A percentile compares a stretch with the other conserved stretches of the same genome.
phyloP scores from a whole-genome alignment of 2,888 invertebrate genomes.

The Oscheius onirici region DNA sequence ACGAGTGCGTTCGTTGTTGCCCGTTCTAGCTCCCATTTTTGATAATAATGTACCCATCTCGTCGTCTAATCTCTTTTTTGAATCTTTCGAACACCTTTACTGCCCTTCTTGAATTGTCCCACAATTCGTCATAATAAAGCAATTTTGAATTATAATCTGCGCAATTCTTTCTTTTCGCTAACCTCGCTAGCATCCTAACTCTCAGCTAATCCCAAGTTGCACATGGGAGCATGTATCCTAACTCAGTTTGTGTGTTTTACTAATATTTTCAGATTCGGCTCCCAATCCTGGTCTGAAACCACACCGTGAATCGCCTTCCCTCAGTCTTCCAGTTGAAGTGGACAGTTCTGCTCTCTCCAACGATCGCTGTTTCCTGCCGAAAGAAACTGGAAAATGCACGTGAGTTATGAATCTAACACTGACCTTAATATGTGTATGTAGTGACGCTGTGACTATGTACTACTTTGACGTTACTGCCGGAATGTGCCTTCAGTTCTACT shows the following conservation, averaged over 20 bases:
- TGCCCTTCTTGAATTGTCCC: conserved; percentile 13
- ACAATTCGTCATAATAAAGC: conserved; percentile 23
- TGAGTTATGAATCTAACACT: not conserved
- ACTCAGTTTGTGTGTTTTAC: conserved; percentile 4
- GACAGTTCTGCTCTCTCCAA: not conserved
- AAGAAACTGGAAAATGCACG: conserved; percentile 38
- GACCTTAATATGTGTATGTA: not conserved
- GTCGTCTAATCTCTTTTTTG: conserved; percentile 24
- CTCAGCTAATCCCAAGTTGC: not conserved
- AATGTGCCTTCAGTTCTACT: conserved; percentile 61
- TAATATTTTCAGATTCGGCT: conserved; percentile 6
- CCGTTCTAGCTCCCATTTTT: not conserved
- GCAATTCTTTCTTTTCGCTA: not conserved
- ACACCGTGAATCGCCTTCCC: conserved; percentile 3
- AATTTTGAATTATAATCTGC: conserved; percentile 6
- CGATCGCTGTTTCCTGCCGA: conserved; percentile 33
- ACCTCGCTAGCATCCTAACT: not conserved
- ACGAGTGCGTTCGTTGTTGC: conserved; percentile 32
- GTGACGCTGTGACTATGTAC: conserved; percentile 29
- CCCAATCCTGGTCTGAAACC: not conserved
- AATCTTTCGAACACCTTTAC: conserved; percentile 24
- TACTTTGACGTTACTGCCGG: conserved; percentile 40
- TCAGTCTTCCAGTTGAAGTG: conserved; percentile 8
- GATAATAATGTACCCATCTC: conserved; percentile 24
- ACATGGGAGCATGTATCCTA: not conserved